Evolutionary conservation across 1,140 invertebrate species (phyloP), one percentile per base, ranked within the genome.

Genomic region (Procambarus virginalis): DNA sequence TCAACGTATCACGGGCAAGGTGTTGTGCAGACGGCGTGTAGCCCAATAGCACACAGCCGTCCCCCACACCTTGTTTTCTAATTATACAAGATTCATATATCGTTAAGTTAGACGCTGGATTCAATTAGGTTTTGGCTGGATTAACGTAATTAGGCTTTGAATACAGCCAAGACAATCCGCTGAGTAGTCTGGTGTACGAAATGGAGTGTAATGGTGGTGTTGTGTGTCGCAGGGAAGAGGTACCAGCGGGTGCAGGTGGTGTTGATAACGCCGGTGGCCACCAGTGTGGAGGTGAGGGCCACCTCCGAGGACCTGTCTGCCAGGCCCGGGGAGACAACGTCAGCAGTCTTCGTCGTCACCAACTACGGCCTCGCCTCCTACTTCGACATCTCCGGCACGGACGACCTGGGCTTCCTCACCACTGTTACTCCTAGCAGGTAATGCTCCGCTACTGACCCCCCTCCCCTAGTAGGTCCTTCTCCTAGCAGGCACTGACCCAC

Each of bases 341-440:
- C 46, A 12, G 78, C 86, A 2, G 46, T 48, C 12, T 88, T 88
- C 86, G 3, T 88, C 46, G 78, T 88, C 46, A 55, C 48, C 20
- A 88, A 88, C 78, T 88, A 75, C 48, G 86, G 86, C 46, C 34
- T 88, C 58, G 86, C 70, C n/a, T 81, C 78, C 46, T 70, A 73
- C 60, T 88, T 88, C 64, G 46, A 8, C 60, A 81, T 88, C 64
- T 45, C 45, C 8, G 86, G 45, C 64, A 88, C 86, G 6, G 86
- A 88, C 64, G 86, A 88, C 45, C 78, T 88, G 3, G 76, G 76
- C 17, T 88, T 88, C 78, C 60, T 88, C 45, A 64, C 17, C 45
- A 20, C 3, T 5, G 60, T 88, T 2, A 68, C 22, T 10, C 86
- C 86, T 8, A 17, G 22, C 2, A 88, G 86, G 86, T 82, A 68